Percentiles rank a stretch among this genome's conserved stretches.
phyloP scores from a whole-genome alignment of 2,888 invertebrate species.

The Pycnomerus fuliginosus region DNA sequence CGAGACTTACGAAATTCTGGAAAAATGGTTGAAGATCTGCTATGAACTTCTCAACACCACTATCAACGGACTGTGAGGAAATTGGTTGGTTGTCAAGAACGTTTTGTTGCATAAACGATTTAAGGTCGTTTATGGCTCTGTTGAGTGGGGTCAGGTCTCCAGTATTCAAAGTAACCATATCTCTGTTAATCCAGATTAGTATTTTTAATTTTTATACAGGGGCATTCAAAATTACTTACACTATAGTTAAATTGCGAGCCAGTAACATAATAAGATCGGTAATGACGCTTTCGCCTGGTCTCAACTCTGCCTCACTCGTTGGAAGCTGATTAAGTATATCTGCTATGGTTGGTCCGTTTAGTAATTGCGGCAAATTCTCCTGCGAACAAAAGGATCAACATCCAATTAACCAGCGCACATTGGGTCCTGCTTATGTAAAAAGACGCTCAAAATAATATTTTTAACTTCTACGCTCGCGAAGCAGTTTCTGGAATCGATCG shows the following conservation, averaged over 20 bases:
- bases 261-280: slow-evolving; percentile 52
- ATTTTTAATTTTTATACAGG: background rate
- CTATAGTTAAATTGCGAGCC: slow-evolving; percentile 45
- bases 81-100: too few relatives aligned
- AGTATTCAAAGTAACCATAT: slow-evolving; percentile 47
- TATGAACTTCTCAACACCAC: slow-evolving; percentile 52
- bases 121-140: too few relatives aligned
- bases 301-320: slow-evolving; percentile 39
- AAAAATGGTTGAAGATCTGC: slow-evolving; percentile 52
- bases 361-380: slow-evolving; percentile 29
- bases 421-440: too few relatives aligned
- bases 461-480: too few relatives aligned
- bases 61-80: too few relatives aligned
- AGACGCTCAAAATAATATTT: too few relatives aligned
- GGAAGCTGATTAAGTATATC: slow-evolving; percentile 48
- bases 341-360: slow-evolving; percentile 48
- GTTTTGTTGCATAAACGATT: too few relatives aligned
- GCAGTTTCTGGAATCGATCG: too few relatives aligned
- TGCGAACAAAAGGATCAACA: slow-evolving; percentile 4
- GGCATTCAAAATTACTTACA: slow-evolving; percentile 49
- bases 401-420: too few relatives aligned
- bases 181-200: slow-evolving; percentile 36
- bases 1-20: slow-evolving; percentile 50
- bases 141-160: slow-evolving; percentile 51
- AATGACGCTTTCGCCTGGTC: slow-evolving; percentile 50